These are phyloP conservation scores for Sebastes diaconus DNA, from an alignment of 2,797 vertebrate genomes.

Conservation along the genomic window DNA sequence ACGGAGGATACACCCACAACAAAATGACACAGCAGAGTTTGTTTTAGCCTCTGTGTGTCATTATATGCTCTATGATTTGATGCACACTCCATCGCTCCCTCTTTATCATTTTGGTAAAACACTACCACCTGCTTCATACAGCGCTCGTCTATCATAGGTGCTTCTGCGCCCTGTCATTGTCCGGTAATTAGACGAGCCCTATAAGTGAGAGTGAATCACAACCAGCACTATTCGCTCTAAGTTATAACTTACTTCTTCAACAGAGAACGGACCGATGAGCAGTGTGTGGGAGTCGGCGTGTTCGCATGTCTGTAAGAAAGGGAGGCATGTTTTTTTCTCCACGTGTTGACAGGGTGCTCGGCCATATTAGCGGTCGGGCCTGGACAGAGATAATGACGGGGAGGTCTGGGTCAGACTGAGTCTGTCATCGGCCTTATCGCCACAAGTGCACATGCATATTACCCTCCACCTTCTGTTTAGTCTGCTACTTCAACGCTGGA, in stretches of 20 bases:
- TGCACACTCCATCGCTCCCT: background rate
- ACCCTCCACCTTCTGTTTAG: conserved; percentile 25
- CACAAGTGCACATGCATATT: conserved; percentile 10
- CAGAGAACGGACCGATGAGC: background rate
- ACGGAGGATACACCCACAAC: background rate
- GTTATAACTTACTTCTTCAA: conserved; percentile 1
- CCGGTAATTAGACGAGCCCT: conserved; percentile 38
- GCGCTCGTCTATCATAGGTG: conserved; percentile 22
- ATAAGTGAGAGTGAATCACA: conserved; percentile 47
- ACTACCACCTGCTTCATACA: conserved; percentile 31
- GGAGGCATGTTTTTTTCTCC: conserved; percentile 21
- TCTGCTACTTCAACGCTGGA: background rate
- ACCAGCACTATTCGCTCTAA: conserved; percentile 1
- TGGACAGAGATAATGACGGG: conserved; percentile 54
- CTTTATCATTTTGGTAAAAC: conserved; percentile 55
- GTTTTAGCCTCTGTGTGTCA: conserved; percentile 37
- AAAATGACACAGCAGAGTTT: conserved; percentile 16
- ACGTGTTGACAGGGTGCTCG: conserved; percentile 56
- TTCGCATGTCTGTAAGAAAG: conserved; percentile 1
- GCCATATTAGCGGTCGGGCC: conserved; percentile 48
- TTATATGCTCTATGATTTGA: conserved; percentile 60
- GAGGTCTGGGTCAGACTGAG: conserved; percentile 51
- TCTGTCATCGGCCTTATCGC: conserved; percentile 56
- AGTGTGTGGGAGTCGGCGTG: conserved; percentile 20
- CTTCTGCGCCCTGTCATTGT: conserved; percentile 57